Base-by-base conservation (phyloP, 2,113 vertebrate genomes). In the Henicopernis longicauda region DNA sequence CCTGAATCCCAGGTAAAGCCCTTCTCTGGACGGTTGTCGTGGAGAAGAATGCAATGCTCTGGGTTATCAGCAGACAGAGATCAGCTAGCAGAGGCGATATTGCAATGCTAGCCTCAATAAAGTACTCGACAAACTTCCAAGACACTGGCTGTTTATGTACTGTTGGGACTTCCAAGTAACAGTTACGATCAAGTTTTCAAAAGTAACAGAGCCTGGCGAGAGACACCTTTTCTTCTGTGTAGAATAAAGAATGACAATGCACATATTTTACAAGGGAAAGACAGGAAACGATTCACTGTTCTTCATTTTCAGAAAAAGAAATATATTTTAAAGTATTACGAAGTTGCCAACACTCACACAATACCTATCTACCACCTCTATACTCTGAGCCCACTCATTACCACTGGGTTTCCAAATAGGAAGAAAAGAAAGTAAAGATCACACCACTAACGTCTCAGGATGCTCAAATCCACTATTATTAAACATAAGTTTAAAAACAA, bases 231-330 rank as follows among this genome's bases (percentile, higher is more conserved):
- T 44, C 1, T 76, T 54, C 16, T 44, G 16, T 44, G 21, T 67
- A 57, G 32, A 66, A 49, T 14, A 34, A 76, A 76, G n/a, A 72
- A 32, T 0, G 0, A 80, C 7, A 89, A 82, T 32, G 8, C 3
- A 79, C 2, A 13, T 7, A 40, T 62, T 91, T 91, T 63, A 36
- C 12, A 63, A n/a, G 3, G 14, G 23, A 58, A 82, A 71, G 20
- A 70, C 2, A 5, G 29, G 15, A 65, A 74, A 36, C 2, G 55
- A 13, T 38, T 88, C 8, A 62, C 11, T 0, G 0, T 16, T 54
- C 32, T 45, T 66, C 47, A n/a, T 47, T 66, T 52, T 55, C 32
- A 42, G 16, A 47, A 36, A 29, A 25, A 10, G 34, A n/a, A 23
- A 22, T 17, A 11, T 17, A 6, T 12, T 66, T 83, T 66, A 8